These are phyloP conservation scores for Lepus townsendii DNA, from an alignment of 2,797 vertebrate species.

Conservation along the genomic window DNA sequence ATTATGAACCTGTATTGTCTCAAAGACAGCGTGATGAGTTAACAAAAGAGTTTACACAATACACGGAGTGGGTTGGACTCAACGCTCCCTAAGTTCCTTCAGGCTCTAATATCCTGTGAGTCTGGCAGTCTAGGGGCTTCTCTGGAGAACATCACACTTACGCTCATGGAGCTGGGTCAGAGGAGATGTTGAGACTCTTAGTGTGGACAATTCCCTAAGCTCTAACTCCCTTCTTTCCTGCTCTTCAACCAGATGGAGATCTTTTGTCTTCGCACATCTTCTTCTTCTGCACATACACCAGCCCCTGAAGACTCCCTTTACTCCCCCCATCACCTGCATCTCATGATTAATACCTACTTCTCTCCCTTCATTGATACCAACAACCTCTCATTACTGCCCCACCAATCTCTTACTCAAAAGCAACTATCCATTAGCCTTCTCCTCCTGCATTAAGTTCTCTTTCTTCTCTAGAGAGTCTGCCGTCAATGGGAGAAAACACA, in stretches of 20 bases:
- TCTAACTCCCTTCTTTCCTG: constrained; percentile 31
- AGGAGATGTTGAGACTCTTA: neutral
- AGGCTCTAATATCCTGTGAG: neutral
- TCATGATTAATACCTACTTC: neutral
- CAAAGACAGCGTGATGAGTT: neutral
- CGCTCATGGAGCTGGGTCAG: neutral
- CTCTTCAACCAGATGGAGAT: neutral
- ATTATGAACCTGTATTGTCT: neutral
- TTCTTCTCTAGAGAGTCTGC: neutral
- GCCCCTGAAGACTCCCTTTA: neutral
- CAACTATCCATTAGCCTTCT: neutral
- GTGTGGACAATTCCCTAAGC: neutral
- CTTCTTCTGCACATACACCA: neutral
- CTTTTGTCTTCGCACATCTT: neutral
- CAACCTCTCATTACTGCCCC: neutral
- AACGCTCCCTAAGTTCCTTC: neutral
- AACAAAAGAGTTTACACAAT: neutral
- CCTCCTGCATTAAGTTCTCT: neutral
- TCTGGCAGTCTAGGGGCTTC: neutral
- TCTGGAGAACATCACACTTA: neutral
- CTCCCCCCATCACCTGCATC: neutral
- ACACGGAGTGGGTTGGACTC: neutral
- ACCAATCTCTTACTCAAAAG: neutral
- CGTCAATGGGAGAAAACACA: neutral
- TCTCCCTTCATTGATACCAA: neutral